Evolutionary conservation across 2,797 vertebrate species (phyloP), one percentile per base, ranked within the genome.

Genomic region (Gastrophryne carolinensis): DNA sequence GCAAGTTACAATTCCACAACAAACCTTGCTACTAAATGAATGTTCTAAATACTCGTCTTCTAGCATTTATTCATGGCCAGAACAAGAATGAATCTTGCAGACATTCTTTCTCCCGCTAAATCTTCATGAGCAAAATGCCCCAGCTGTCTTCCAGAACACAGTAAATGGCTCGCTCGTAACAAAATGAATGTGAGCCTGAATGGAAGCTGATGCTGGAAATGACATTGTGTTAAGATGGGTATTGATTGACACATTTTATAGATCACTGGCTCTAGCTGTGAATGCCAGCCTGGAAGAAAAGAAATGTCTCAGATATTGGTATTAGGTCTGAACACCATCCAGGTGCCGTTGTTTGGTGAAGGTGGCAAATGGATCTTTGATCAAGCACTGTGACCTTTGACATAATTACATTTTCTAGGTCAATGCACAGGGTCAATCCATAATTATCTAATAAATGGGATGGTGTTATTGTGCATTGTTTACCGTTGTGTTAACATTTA

Each of bases 211-310:
- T 72, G 44, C 32, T 72, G 41, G 15, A 62, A 72, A 62, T 62
- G 56, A 47, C 69, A 61, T 52, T 62, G 69, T 72, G 44, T 52
- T 72, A 72, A 62, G 54, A 71, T 41, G 26, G 39, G 26, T 60
- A 71, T 71, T 44, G 68, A 71, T 60, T 60, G 68, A 71, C 39
- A 71, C 37, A 60, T 47, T 71, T 58, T 71, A 58, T 71, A 60
- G 53, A 71, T 60, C 54, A 71, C 26, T 49, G 37, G 29, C 29
- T 58, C 54, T 58, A 32, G 54, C 54, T 58, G 53, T 47, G 54
- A 70, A 70, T 58, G 32, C 37, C 54, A 70, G 67, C 27, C 12
- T 58, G 39, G 47, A 71, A 60, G 37, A 71, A 71, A 27, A 60
- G 39, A 71, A 58, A 58, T 58, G 29, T 47, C 67, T 60, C 15